phyloP scores from a whole-genome alignment of 2,113 vertebrate genomes.

The Malurus cyaneus region DNA sequence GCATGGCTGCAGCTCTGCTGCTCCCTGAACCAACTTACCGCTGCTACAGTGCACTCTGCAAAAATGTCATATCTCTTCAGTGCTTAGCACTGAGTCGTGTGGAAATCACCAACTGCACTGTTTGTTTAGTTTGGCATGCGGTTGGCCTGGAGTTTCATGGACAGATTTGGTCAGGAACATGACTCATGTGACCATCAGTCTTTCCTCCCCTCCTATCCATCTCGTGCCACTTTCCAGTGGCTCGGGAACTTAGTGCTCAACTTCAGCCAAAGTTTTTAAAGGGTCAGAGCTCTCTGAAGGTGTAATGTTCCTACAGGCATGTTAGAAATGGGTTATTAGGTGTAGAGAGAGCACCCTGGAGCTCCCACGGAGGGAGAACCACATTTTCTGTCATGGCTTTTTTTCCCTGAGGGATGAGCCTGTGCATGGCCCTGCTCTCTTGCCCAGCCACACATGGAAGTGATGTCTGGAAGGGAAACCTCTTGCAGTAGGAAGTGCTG shows the following conservation, averaged over 20 bases:
- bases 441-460: background rate
- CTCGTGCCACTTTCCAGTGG: background rate
- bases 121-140: background rate
- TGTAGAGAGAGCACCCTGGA: background rate
- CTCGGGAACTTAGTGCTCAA: background rate
- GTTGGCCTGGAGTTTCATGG: fast-evolving
- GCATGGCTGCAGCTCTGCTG: background rate
- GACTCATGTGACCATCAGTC: background rate
- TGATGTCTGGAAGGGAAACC: background rate
- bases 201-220: background rate
- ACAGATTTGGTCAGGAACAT: background rate
- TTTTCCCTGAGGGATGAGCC: background rate
- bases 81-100: fast-evolving
- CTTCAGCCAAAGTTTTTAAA: background rate
- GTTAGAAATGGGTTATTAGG: background rate
- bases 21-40: background rate
- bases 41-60: background rate
- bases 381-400: fast-evolving
- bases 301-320: fast-evolving
- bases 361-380: fast-evolving
- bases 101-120: fast-evolving
- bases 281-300: background rate
- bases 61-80: background rate
- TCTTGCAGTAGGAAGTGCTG: background rate
- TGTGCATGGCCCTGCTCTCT: fast-evolving